phyloP scores from a whole-genome alignment of 2,113 vertebrate genomes.

The Corapipo altera region DNA sequence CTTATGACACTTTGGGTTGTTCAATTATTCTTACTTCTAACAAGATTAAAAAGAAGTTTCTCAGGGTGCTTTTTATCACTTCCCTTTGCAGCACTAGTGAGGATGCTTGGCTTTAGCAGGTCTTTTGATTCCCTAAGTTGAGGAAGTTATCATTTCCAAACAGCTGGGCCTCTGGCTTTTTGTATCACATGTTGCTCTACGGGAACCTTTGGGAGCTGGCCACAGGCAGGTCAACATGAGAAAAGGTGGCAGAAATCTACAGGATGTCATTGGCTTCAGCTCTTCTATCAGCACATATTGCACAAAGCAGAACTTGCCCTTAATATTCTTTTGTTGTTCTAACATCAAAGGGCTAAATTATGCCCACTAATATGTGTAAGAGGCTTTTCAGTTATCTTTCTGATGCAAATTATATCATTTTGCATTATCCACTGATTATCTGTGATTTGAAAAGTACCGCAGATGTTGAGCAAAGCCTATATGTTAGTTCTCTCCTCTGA shows the following conservation, averaged over 20 bases:
- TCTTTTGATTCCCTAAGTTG: not conserved
- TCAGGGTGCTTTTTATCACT: not conserved
- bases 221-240: not conserved
- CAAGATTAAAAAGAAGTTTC: not conserved
- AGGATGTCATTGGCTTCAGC: not conserved
- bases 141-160: not conserved
- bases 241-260: not conserved
- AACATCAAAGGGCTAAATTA: slow-evolving; percentile 30
- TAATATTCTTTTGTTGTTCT: slow-evolving; percentile 14
- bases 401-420: slow-evolving; percentile 41
- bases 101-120: not conserved
- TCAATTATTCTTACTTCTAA: not conserved
- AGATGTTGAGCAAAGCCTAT: slow-evolving; percentile 9
- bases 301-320: not conserved
- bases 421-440: slow-evolving; percentile 24
- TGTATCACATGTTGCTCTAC: not conserved
- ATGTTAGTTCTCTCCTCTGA: not conserved
- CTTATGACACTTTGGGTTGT: not conserved
- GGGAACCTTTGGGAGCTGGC: not conserved
- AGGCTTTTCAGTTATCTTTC: slow-evolving; percentile 35
- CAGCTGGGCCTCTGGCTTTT: not conserved
- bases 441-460: not conserved
- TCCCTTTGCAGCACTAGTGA: not conserved
- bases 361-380: slow-evolving; percentile 12
- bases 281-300: not conserved